Evolutionary conservation across 2,888 invertebrate genomes (phyloP).

Genomic region (Lypha dubia): DNA sequence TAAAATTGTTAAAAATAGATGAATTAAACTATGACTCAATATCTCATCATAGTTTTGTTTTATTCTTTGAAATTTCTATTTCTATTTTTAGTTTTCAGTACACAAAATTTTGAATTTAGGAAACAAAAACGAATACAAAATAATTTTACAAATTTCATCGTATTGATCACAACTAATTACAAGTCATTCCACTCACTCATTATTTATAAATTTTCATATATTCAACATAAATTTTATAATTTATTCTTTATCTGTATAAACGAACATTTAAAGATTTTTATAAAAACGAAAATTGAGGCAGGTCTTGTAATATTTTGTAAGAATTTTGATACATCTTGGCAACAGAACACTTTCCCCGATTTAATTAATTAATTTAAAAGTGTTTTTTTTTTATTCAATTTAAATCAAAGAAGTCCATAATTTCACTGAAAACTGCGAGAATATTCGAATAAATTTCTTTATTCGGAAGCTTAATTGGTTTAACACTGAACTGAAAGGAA

Average conservation of each 20-base stretch:
- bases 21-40: slow-evolving; percentile 46
- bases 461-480: too few relatives aligned
- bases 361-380: too few relatives aligned
- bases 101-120: not conserved
- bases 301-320: slow-evolving; percentile 55
- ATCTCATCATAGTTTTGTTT: not conserved
- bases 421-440: too few relatives aligned
- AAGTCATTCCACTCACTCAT: slow-evolving; percentile 13
- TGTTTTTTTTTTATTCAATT: too few relatives aligned
- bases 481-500: too few relatives aligned
- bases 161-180: slow-evolving; percentile 16
- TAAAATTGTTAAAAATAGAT: slow-evolving; percentile 44
- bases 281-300: slow-evolving; percentile 27
- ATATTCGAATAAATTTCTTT: too few relatives aligned
- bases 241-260: not conserved
- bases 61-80: not conserved
- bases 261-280: slow-evolving; percentile 9
- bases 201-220: not conserved
- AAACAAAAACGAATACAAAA: not conserved
- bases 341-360: not conserved
- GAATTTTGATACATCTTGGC: slow-evolving; percentile 43
- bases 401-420: too few relatives aligned
- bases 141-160: not conserved
- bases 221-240: too few relatives aligned
- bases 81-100: slow-evolving; percentile 28